Percentiles rank a stretch among this genome's conserved stretches.
These are phyloP conservation scores for Notothenia coriiceps DNA, from an alignment of 2,113 vertebrate species.

Conservation along the genomic window DNA sequence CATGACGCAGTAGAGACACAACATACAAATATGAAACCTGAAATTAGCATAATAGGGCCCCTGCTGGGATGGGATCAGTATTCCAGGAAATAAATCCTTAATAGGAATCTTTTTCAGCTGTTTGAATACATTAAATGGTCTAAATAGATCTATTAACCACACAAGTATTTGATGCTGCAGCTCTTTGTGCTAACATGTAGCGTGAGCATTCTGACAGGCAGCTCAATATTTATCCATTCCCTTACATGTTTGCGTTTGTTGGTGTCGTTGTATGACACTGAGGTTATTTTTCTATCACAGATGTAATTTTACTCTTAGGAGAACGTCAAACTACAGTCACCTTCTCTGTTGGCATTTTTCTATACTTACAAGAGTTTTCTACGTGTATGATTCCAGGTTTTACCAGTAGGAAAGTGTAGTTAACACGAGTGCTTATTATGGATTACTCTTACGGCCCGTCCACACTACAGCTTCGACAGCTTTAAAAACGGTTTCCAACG, in stretches of 20 bases:
- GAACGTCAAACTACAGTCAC: background rate
- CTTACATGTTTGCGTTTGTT: constrained; percentile 13
- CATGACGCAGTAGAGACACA: no score
- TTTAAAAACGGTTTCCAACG: no score
- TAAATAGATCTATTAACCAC: background rate
- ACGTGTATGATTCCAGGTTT: background rate
- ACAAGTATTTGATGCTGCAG: no score
- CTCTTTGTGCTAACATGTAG: background rate
- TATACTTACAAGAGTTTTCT: background rate
- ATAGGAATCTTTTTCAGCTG: background rate
- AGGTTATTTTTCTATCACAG: constrained; percentile 43
- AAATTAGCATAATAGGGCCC: background rate
- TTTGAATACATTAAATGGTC: background rate
- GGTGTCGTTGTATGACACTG: constrained; percentile 20
- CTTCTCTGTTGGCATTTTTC: no score
- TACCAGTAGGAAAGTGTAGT: background rate
- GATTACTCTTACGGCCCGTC: no score
- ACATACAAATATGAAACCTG: no score
- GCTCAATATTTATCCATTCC: constrained; percentile 8
- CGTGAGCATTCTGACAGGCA: constrained; percentile 22
- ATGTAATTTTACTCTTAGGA: background rate
- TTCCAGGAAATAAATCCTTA: background rate
- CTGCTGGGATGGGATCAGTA: background rate
- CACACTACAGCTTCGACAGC: no score
- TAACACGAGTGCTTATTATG: background rate